phyloP scores from a whole-genome alignment of 2,113 vertebrate genomes.

The Mus spicilegus region DNA sequence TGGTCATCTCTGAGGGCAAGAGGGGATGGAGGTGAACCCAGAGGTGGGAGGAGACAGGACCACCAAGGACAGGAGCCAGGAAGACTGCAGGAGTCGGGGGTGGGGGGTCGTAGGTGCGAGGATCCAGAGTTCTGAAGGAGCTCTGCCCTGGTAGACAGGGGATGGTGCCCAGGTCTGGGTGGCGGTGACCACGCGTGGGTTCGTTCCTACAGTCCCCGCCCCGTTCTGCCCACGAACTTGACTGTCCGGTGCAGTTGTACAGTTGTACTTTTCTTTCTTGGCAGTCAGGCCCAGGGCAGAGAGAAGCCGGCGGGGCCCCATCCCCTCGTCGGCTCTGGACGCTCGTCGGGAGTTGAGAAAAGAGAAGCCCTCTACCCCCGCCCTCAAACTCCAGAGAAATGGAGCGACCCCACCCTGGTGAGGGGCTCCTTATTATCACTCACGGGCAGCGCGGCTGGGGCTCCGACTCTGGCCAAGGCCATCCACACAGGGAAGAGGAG shows the following conservation, averaged over 20 bases:
- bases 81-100: background rate
- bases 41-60: background rate
- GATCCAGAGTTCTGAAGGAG: background rate
- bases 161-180: background rate
- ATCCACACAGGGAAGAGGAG: conserved; percentile 40
- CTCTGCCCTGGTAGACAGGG: background rate
- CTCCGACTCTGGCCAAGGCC: conserved; percentile 37
- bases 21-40: background rate
- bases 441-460: conserved; percentile 43
- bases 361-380: background rate
- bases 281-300: background rate
- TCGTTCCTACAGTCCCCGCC: background rate
- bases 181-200: background rate
- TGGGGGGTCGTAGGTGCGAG: too few relatives aligned
- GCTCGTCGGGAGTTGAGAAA: background rate
- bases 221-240: background rate
- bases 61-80: background rate
- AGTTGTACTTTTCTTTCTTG: background rate
- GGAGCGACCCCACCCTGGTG: background rate
- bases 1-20: background rate
- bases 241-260: background rate
- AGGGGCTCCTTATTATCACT: conserved; percentile 49
- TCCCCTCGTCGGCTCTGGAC: background rate
- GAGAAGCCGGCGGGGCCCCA: background rate
- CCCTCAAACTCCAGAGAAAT: background rate